Evolutionary conservation across 2,797 vertebrate species (phyloP).

Genomic region (Silurus aristotelis): DNA sequence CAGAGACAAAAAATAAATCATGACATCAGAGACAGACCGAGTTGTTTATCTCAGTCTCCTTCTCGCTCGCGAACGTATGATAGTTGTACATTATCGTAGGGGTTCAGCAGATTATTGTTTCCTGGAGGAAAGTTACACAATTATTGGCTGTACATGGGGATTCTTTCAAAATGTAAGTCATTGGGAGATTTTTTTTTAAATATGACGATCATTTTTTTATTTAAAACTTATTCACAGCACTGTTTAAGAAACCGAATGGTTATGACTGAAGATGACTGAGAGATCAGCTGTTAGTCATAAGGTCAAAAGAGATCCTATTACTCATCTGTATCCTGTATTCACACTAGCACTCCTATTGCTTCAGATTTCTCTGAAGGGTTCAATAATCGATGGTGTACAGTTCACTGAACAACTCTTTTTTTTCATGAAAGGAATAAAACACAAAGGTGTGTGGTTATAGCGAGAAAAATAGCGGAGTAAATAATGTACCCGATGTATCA

Average conservation of each 20-base stretch:
- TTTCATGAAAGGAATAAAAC: neutral
- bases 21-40: neutral
- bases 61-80: neutral
- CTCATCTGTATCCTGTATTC: neutral
- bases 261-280: neutral
- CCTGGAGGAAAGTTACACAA: neutral
- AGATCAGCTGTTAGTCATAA: neutral
- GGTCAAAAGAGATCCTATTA: neutral
- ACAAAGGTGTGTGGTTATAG: neutral
- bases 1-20: neutral
- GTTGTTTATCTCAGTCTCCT: no score
- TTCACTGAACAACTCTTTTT: neutral
- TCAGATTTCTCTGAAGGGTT: neutral
- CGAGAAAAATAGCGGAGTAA: neutral
- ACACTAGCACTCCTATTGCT: neutral
- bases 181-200: neutral
- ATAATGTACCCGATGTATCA: no score
- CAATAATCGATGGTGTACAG: neutral
- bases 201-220: no score
- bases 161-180: neutral
- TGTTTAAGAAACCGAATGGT: neutral
- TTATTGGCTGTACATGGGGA: neutral
- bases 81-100: neutral
- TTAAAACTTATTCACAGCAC: no score
- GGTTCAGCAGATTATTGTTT: neutral